Base-by-base conservation (phyloP, 2,888 invertebrate genomes). In the Phytoseiulus persimilis region DNA sequence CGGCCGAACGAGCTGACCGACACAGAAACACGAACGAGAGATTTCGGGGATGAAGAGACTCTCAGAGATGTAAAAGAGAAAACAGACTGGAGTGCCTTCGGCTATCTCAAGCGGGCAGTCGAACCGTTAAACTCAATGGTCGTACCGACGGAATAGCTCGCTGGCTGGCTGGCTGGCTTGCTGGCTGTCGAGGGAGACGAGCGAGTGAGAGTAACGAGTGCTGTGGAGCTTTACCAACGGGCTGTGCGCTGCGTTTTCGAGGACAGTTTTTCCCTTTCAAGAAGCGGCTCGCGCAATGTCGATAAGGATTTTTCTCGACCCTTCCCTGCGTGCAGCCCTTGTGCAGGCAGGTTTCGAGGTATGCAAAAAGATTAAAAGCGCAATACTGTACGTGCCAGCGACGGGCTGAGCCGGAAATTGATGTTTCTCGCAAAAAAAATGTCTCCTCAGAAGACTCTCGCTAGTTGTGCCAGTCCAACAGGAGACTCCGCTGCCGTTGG, bases 1-100 rank as follows among this genome's bases (percentile, higher is more conserved):
- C 46, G 14, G 14, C 9, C 6, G 65, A 65, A 1, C 65, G 18
- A 65, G 18, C 5, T 28, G 65, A 90, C 90, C 90, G 90, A 89
- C 90, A 83, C 65, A 89, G 11, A 14, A 28, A 45, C 45, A 23
- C 46, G 0, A 39, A 90, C 28, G 6, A 28, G 11, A 14, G 90
- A 39, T n/a, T 31, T n/a, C 11, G 18, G 0, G n/a, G n/a, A n/a
- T 45, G 39, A 14, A 33, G n/a, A 31, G 31, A 32, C 31, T 14
- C 32, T 83, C 46, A 23, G 14, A 83, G n/a, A n/a, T 33, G 87
- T n/a, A 28, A 39, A n/a, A 83, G 89, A 89, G n/a, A n/a, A n/a
- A n/a, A 31, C 65, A 18, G 32, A 65, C 65, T 65, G 65, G 18
- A 65, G 65, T 65, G 65, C 18, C 18, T 14, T 28, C 18, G 11